A percentile compares a stretch with the other conserved stretches of the same genome.
These are phyloP conservation scores for Hyles euphorbiae DNA, from an alignment of 1,140 invertebrate genomes.

Conservation along the genomic window DNA sequence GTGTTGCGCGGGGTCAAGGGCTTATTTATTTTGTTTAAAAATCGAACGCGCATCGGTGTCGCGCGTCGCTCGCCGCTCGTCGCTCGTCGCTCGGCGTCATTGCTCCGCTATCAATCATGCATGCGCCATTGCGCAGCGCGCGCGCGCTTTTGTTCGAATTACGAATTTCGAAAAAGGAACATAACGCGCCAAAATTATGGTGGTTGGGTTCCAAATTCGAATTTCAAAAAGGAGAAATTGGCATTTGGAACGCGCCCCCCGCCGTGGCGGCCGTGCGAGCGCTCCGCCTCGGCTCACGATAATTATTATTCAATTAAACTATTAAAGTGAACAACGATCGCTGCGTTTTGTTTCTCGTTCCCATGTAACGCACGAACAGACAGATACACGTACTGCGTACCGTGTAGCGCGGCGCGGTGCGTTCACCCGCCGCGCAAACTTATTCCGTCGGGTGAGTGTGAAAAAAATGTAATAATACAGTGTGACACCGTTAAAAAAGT, in stretches of 20 bases:
- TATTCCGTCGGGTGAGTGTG: slow-evolving; percentile 1
- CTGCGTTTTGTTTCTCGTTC: background rate
- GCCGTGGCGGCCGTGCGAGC: slow-evolving; percentile 33
- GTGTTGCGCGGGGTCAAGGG: slow-evolving; percentile 48
- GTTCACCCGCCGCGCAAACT: background rate
- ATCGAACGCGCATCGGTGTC: slow-evolving; percentile 39
- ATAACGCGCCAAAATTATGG: slow-evolving; percentile 61
- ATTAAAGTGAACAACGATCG: slow-evolving; percentile 48
- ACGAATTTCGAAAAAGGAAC: slow-evolving; percentile 68
- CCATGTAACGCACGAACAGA: too few species aligned
- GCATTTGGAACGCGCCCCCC: slow-evolving; percentile 39
- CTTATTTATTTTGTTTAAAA: slow-evolving; percentile 51
- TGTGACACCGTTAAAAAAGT: slow-evolving; percentile 72
- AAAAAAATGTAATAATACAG: slow-evolving; percentile 50
- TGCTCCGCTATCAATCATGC: slow-evolving; percentile 67
- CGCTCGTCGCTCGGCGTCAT: slow-evolving; percentile 38
- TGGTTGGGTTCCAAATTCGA: slow-evolving; percentile 51
- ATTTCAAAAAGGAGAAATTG: slow-evolving; percentile 28
- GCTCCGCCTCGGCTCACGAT: slow-evolving; percentile 16
- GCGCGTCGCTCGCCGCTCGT: slow-evolving; percentile 24
- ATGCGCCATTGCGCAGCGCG: slow-evolving; percentile 64
- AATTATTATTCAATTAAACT: slow-evolving; percentile 56
- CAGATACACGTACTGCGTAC: too few species aligned
- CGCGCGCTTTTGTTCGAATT: slow-evolving; percentile 66
- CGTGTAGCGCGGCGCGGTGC: too few species aligned